phyloP scores from a whole-genome alignment of 2,888 invertebrate genomes.

The Cataglyphis albicans region DNA sequence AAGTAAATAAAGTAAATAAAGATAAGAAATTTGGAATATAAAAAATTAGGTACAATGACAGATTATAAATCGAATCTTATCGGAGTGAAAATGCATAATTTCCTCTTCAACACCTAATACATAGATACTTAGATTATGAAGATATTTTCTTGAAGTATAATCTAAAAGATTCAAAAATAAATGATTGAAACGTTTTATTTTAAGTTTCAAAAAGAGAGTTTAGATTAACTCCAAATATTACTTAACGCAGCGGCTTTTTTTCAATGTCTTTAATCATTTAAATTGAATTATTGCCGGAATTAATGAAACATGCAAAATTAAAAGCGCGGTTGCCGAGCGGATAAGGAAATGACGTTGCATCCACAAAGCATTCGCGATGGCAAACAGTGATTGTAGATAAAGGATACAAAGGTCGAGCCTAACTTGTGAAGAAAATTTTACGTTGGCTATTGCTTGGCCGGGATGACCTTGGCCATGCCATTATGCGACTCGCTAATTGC shows the following conservation, averaged over 20 bases:
- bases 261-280: not conserved
- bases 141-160: not conserved
- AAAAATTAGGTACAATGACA: not conserved
- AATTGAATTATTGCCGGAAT: not conserved
- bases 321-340: not conserved
- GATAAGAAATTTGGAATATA: not conserved
- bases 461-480: slow-evolving; percentile 64
- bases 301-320: slow-evolving; percentile 26
- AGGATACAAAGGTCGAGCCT: slow-evolving; percentile 24
- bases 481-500: slow-evolving; percentile 45
- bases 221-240: not conserved
- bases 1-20: not conserved
- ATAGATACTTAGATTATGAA: not conserved
- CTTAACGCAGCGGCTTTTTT: not conserved
- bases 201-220: not conserved
- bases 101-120: not conserved
- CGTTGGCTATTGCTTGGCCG: not conserved
- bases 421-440: slow-evolving; percentile 18
- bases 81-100: not conserved
- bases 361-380: not conserved
- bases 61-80: not conserved
- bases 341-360: slow-evolving; percentile 12
- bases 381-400: not conserved
- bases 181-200: not conserved
- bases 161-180: not conserved